These are phyloP conservation scores for Acanthaster planci DNA, from an alignment of 35 echinoderm and acorn worm species.

Conservation along the genomic window DNA sequence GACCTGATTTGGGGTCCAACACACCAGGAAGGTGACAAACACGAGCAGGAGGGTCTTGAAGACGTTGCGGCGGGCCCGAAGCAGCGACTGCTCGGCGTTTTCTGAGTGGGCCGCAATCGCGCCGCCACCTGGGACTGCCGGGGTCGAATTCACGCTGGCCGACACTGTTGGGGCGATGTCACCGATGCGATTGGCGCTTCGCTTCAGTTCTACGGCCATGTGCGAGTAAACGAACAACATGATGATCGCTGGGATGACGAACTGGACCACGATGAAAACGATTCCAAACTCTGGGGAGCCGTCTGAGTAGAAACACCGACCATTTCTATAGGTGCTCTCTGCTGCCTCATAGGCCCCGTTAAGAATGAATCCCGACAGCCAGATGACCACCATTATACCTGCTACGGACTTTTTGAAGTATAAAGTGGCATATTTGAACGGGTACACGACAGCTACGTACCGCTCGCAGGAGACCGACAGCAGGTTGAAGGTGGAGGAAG, in stretches of 20 bases:
- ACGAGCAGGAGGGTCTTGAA: no score
- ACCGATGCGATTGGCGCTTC: neutral
- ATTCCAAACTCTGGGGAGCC: slow-evolving; percentile 21
- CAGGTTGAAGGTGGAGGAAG: slow-evolving; percentile 76
- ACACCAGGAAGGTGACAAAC: no score
- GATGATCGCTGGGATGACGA: slow-evolving; percentile 50
- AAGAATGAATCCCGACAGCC: slow-evolving; percentile 55
- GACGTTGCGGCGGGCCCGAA: slow-evolving; percentile 46
- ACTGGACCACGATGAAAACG: slow-evolving; percentile 64
- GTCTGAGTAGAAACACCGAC: slow-evolving; percentile 39
- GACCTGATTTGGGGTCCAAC: no score
- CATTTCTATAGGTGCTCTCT: slow-evolving; percentile 46
- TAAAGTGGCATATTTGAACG: slow-evolving; percentile 48
- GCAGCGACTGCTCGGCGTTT: slow-evolving; percentile 10
- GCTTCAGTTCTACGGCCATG: slow-evolving; percentile 13
- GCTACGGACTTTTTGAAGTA: slow-evolving; percentile 23
- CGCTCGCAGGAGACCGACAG: slow-evolving; percentile 61
- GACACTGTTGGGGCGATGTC: neutral
- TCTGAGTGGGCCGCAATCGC: neutral
- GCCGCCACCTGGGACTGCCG: neutral
- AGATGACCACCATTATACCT: slow-evolving; percentile 56
- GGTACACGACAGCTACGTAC: slow-evolving; percentile 67
- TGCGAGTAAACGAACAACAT: slow-evolving; percentile 56
- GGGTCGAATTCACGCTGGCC: neutral
- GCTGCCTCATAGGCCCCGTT: slow-evolving; percentile 57